Percentiles rank a stretch among this genome's conserved stretches.
phyloP scores from a whole-genome alignment of 2,888 invertebrate genomes.

The Drosophila anomelani region DNA sequence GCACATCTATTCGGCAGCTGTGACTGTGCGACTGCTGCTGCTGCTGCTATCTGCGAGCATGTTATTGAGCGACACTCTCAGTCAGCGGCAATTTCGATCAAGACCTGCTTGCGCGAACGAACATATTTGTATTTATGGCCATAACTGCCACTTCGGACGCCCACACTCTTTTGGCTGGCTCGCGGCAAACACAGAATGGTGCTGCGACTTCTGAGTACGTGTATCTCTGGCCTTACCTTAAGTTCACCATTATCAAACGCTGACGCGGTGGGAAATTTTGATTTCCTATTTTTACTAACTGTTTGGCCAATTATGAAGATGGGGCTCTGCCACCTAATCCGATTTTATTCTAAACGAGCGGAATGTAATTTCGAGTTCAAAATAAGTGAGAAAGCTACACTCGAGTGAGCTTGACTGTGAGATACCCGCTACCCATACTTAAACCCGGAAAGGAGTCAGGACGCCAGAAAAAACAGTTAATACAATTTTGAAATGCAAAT shows the following conservation, averaged over 20 bases:
- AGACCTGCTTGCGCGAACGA: constrained; percentile 72
- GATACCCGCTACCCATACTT: too few species aligned
- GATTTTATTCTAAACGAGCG: background rate
- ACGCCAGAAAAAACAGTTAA: too few species aligned
- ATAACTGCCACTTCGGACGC: constrained; percentile 76
- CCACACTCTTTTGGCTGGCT: constrained; percentile 55
- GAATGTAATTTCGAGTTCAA: too few species aligned
- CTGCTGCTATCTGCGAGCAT: constrained; percentile 55
- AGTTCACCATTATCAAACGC: background rate
- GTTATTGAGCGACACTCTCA: constrained; percentile 67
- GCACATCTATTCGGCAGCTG: constrained; percentile 62
- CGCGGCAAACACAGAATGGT: constrained; percentile 16
- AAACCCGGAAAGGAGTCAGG: too few species aligned
- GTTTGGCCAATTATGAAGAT: background rate
- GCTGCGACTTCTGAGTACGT: constrained; percentile 25
- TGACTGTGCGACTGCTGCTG: constrained; percentile 27
- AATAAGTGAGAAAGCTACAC: too few species aligned
- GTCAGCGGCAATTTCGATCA: constrained; percentile 65
- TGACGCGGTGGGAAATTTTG: background rate
- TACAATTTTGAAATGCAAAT: too few species aligned
- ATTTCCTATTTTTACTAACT: background rate
- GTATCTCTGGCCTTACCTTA: constrained; percentile 23
- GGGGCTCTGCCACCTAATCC: background rate
- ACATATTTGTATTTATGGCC: constrained; percentile 77
- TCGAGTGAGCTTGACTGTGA: too few species aligned